Evolutionary conservation across 1,140 invertebrate species (phyloP).

Genomic region (Brachionus sp.): DNA sequence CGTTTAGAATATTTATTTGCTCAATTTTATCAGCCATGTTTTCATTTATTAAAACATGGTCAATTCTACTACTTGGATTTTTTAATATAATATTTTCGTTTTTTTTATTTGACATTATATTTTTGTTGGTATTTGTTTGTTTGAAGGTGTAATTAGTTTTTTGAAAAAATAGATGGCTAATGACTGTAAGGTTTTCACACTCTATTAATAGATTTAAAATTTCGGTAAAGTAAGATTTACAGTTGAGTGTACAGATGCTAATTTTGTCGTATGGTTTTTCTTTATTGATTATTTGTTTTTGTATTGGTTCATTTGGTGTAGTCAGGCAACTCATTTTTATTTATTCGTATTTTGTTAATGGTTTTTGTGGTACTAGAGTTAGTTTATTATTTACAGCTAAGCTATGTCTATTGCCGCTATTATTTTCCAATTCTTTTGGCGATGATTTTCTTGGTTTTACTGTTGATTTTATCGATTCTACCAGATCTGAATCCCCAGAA

Average conservation of each 20-base stretch:
- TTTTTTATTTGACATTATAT: not conserved
- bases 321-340: not conserved
- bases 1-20: too few species aligned
- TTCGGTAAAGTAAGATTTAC: slow-evolving; percentile 13
- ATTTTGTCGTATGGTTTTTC: not conserved
- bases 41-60: too few species aligned
- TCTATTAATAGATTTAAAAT: slow-evolving; percentile 11
- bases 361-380: not conserved
- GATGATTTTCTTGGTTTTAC: not conserved
- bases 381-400: not conserved
- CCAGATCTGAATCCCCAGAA: not conserved
- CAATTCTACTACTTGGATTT: not conserved
- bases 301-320: not conserved
- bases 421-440: too few species aligned
- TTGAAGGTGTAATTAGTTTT: slow-evolving; percentile 1
- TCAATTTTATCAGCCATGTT: too few species aligned
- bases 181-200: not conserved
- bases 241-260: not conserved
- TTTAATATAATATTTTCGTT: not conserved
- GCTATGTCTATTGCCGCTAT: too few species aligned
- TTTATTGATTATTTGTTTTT: not conserved
- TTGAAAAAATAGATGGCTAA: not conserved
- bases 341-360: not conserved
- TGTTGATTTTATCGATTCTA: not conserved
- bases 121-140: not conserved